These are phyloP conservation scores for Pteropus alecto DNA, from an alignment of 2,113 vertebrate genomes.

Conservation along the genomic window DNA sequence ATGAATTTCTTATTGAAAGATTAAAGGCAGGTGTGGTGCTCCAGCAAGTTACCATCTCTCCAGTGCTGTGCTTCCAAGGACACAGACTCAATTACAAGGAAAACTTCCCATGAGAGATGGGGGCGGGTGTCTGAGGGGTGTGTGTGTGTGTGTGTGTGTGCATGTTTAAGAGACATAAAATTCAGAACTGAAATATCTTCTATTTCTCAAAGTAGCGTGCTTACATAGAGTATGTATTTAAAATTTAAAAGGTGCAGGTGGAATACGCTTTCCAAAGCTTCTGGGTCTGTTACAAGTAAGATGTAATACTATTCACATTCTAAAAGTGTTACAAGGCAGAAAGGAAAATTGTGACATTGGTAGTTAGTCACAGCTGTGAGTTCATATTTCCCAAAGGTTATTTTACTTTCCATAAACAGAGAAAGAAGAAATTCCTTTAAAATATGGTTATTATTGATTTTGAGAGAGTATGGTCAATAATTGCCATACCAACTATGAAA, in stretches of 20 bases:
- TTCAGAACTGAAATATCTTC: background rate
- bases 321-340: background rate
- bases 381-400: background rate
- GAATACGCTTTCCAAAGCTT: background rate
- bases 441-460: conserved; percentile 5
- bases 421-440: background rate
- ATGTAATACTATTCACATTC: background rate
- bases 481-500: background rate
- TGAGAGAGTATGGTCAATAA: background rate
- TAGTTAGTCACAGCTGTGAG: background rate
- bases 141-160: background rate
- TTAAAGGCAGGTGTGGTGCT: background rate
- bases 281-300: background rate
- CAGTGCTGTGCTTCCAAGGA: background rate
- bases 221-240: background rate
- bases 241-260: background rate
- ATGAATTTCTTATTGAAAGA: background rate
- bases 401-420: background rate
- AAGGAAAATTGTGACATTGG: background rate
- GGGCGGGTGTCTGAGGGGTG: background rate
- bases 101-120: background rate
- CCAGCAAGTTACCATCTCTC: background rate
- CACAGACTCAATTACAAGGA: background rate
- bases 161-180: background rate
- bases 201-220: background rate